A percentile compares a stretch with the other conserved stretches of the same genome.
Conservation (phyloP, 2,797 vertebrate species). For the Sphenodon punctatus region DNA sequence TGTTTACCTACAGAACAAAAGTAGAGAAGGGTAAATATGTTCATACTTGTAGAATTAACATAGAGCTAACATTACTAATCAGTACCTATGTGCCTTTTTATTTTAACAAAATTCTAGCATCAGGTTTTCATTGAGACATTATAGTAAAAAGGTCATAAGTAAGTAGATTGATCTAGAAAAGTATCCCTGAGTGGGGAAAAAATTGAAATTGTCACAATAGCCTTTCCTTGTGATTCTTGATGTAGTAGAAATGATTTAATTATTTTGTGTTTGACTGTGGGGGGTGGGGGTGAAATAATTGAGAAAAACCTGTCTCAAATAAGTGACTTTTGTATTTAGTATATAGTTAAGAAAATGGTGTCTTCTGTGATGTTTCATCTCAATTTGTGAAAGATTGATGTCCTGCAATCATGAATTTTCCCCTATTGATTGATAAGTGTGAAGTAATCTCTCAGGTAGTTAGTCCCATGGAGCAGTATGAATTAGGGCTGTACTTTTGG, state of each 20-base stretch:
- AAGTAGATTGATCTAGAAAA: not conserved
- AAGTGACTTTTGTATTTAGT: no score
- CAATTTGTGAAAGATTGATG: no score
- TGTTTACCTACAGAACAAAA: not conserved
- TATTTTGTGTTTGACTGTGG: no score
- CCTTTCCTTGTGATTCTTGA: no score
- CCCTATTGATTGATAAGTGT: not conserved
- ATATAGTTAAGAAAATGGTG: not conserved
- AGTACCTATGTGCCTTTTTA: not conserved
- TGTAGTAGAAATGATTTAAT: no score
- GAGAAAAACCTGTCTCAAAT: not conserved
- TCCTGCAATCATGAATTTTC: not conserved
- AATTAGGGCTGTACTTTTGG: no score
- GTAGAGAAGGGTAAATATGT: not conserved
- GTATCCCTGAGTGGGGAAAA: not conserved
- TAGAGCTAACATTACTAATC: not conserved
- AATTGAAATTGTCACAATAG: no score
- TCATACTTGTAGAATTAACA: not conserved
- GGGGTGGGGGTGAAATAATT: no score
- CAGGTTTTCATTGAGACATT: no score
- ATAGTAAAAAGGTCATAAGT: no score
- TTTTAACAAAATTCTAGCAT: not conserved
- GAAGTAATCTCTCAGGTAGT: not conserved
- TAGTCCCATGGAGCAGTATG: not conserved
- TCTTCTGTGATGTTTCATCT: not conserved